Evolutionary conservation across 2,888 invertebrate species (phyloP), one percentile per base, ranked within the genome.

Genomic region (Lasioglossum lativentre): DNA sequence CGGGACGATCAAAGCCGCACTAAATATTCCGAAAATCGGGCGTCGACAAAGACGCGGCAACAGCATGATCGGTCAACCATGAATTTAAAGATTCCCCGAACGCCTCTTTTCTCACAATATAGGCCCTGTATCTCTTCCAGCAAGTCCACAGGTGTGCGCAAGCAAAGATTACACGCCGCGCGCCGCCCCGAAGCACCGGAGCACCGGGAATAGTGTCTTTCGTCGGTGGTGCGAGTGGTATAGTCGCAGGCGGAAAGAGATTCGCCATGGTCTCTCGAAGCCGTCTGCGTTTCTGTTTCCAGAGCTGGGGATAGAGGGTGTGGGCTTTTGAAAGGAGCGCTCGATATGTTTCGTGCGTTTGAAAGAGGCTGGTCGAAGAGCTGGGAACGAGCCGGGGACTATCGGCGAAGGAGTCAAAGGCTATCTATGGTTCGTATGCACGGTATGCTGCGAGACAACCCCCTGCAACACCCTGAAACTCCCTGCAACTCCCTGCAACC

Each of bases 381-480:
- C 34, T 19, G 66, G 66, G 34, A 56, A 56, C 38, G 47, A 34
- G 30, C 34, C 47, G n/a, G n/a, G n/a, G 70, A 68, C 70, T 66
- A 74, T 74, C 73, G 30, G 2, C 38, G 16, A 63, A 63, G 59
- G 34, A 71, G 66, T 83, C 76, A 82, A 83, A 83, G 72, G 83
- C 16, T n/a, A 59, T n/a, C 8, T 47, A 76, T 47, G 38, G 71
- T 76, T 76, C 74, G 79, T 76, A 76, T 83, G 83, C 83, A 68
- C 59, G 59, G 59, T 59, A n/a, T 16, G 59, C 27, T 5, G 14
- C 59, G 59, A 14, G 59, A 27, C 59, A 30, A 27, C 16, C 59
- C 59, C 14, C 59, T 27, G 12, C 27, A 12, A 59, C 27, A 14
- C 59, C 14, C 47, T 19, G 0, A 47, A 47, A 19, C 47, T 19